phyloP scores from a whole-genome alignment of 1,140 invertebrate species.

The Ceratina calcarata region DNA sequence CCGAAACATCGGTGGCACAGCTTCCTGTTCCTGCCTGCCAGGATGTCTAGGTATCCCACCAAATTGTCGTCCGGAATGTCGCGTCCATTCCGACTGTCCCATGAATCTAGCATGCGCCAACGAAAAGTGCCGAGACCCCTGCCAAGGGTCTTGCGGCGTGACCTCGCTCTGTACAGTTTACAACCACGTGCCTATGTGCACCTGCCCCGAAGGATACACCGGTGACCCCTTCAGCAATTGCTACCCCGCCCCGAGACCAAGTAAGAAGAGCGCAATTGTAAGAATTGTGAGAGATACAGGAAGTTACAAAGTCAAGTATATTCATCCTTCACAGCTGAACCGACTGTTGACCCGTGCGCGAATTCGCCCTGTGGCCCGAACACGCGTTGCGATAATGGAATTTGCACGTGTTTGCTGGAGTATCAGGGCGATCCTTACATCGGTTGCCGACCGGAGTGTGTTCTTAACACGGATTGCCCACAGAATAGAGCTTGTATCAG shows the following conservation, averaged over 20 bases:
- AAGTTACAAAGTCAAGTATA: neutral
- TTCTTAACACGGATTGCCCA: slow-evolving; percentile 77
- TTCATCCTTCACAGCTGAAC: slow-evolving; percentile 44
- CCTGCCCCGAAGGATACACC: slow-evolving; percentile 85
- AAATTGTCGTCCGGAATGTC: slow-evolving; percentile 87
- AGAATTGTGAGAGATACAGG: neutral
- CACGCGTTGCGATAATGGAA: slow-evolving; percentile 81
- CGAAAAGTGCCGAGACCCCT: slow-evolving; percentile 87
- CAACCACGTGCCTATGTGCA: slow-evolving; percentile 86
- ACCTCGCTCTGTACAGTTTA: slow-evolving; percentile 86
- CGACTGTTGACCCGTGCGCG: slow-evolving; percentile 75
- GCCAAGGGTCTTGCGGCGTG: slow-evolving; percentile 86
- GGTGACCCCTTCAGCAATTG: slow-evolving; percentile 89
- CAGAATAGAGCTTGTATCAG: slow-evolving; percentile 75
- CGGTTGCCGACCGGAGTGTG: slow-evolving; percentile 78
- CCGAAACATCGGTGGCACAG: slow-evolving; percentile 69
- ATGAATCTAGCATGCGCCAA: slow-evolving; percentile 84
- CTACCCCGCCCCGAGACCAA: slow-evolving; percentile 71
- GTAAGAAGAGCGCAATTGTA: slow-evolving; percentile 41
- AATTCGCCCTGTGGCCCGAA: slow-evolving; percentile 83
- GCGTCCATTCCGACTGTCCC: slow-evolving; percentile 85
- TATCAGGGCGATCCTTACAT: slow-evolving; percentile 82
- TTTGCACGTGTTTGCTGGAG: slow-evolving; percentile 80
- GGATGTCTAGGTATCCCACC: slow-evolving; percentile 87
- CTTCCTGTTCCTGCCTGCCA: slow-evolving; percentile 84